A percentile compares a stretch with the other conserved stretches of the same genome.
Evolutionary conservation across 2,888 invertebrate species (phyloP).

Genomic region (Drepana falcataria): DNA sequence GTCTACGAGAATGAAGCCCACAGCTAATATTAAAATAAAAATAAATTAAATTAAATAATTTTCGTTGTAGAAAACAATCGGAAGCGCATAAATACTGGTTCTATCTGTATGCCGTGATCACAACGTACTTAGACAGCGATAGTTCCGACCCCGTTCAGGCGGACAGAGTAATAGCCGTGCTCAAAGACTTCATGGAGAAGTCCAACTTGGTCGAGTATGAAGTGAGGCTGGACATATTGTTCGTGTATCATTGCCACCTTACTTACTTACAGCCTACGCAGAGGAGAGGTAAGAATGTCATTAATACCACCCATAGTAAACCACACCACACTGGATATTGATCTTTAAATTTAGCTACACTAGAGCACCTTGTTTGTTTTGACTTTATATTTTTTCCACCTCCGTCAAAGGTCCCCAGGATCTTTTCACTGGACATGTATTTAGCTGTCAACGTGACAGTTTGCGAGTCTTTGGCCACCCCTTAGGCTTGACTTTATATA

Average conservation of each 20-base stretch:
- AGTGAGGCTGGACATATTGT: slow-evolving; percentile 86
- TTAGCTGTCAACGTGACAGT: no score
- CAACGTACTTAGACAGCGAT: slow-evolving; percentile 74
- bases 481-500: no score
- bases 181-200: slow-evolving; percentile 90
- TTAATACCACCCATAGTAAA: no score
- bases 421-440: no score
- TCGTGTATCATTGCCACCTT: slow-evolving; percentile 89
- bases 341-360: no score
- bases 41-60: no score
- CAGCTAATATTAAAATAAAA: no score
- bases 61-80: slow-evolving; percentile 77
- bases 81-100: slow-evolving; percentile 94
- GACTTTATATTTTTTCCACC: no score
- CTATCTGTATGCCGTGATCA: slow-evolving; percentile 86
- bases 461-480: no score
- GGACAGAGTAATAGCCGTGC: slow-evolving; percentile 64
- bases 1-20: no score
- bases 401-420: no score
- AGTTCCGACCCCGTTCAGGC: slow-evolving; percentile 34
- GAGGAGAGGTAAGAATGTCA: slow-evolving; percentile 52
- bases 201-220: slow-evolving; percentile 91
- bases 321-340: background rate
- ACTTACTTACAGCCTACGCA: slow-evolving; percentile 74
- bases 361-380: no score